Percentiles rank a stretch among this genome's conserved stretches.
These are phyloP conservation scores for Yponomeuta sedellus DNA, from an alignment of 2,888 invertebrate genomes.

Conservation along the genomic window DNA sequence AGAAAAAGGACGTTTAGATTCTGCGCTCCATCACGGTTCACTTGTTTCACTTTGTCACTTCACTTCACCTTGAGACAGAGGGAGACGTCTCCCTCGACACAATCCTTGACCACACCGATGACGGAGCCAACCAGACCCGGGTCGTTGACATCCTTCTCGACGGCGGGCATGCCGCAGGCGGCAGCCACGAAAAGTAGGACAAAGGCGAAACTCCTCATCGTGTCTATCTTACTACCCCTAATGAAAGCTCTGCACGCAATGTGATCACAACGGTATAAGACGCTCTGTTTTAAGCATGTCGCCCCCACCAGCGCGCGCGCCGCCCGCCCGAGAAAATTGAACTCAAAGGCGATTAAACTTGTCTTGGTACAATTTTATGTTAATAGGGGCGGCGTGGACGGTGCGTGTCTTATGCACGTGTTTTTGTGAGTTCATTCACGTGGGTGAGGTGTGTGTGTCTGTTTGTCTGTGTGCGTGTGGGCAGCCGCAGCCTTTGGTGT, in stretches of 20 bases:
- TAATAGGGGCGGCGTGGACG: constrained; percentile 50
- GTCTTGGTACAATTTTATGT: constrained; percentile 59
- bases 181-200: constrained; percentile 71
- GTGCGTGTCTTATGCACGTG: constrained; percentile 1
- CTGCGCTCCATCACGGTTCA: constrained; percentile 16
- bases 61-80: constrained; percentile 82
- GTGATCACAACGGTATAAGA: constrained; percentile 54
- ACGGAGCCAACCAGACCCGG: constrained; percentile 62
- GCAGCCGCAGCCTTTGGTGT: background rate
- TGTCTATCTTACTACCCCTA: constrained; percentile 54
- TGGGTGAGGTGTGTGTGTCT: background rate
- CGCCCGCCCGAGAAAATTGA: constrained; percentile 57
- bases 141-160: constrained; percentile 73
- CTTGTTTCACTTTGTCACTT: constrained; percentile 17
- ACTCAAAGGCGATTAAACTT: constrained; percentile 64
- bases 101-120: constrained; percentile 81
- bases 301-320: constrained; percentile 59
- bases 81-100: constrained; percentile 81
- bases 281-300: constrained; percentile 66
- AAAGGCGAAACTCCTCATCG: constrained; percentile 65
- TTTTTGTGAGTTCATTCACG: constrained; percentile 7
- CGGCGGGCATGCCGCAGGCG: constrained; percentile 66
- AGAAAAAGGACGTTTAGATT: constrained; percentile 24
- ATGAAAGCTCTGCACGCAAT: constrained; percentile 64
- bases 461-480: constrained; percentile 16